Conservation (phyloP, 2,113 vertebrate species). For the Scytalopus superciliaris region DNA sequence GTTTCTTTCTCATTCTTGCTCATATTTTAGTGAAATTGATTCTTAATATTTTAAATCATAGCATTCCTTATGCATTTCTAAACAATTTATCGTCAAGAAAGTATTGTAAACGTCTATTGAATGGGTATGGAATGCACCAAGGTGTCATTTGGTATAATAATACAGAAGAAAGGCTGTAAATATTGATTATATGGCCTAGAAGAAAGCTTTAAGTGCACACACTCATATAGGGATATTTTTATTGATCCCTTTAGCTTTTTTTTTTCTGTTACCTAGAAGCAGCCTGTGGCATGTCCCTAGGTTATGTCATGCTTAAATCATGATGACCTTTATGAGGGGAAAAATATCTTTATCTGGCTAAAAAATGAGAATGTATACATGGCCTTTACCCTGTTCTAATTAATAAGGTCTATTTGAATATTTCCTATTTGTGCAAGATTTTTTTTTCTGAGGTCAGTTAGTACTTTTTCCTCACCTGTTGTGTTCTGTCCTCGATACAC, state of each 20-base stretch:
- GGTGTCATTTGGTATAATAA: background rate
- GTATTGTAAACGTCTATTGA: background rate
- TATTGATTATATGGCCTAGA: background rate
- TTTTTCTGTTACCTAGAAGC: background rate
- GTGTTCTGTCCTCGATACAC: background rate
- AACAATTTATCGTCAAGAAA: background rate
- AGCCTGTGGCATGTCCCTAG: background rate
- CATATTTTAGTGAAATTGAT: background rate
- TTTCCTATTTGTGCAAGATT: background rate
- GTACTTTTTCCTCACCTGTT: background rate
- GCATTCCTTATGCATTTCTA: background rate
- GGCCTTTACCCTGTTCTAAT: background rate
- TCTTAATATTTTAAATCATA: background rate
- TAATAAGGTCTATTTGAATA: background rate
- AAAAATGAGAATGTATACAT: accelerated
- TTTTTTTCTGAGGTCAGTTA: background rate
- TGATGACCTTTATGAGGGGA: background rate
- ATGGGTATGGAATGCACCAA: accelerated
- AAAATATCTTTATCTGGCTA: background rate
- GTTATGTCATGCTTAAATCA: background rate
- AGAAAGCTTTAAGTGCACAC: background rate
- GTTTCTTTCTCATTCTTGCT: background rate
- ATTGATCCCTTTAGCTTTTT: background rate
- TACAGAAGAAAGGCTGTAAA: background rate
- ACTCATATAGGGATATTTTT: background rate